Percentiles rank a stretch among this genome's conserved stretches.
These are phyloP conservation scores for Cheilosia soror DNA, from an alignment of 2,888 invertebrate genomes.

Conservation along the genomic window DNA sequence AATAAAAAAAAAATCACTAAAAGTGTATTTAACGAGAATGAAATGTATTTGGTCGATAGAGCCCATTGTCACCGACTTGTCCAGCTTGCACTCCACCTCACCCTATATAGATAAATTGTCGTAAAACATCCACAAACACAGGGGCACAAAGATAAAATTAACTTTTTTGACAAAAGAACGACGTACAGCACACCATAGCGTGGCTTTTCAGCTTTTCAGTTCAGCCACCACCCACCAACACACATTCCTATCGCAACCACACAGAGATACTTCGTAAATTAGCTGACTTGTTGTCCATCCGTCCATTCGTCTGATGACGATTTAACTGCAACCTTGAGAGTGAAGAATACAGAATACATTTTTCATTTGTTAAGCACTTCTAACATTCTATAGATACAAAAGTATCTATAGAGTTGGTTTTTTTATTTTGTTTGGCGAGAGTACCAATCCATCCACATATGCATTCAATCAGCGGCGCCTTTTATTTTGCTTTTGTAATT, in stretches of 20 bases:
- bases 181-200: constrained; percentile 36
- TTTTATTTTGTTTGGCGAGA: constrained; percentile 23
- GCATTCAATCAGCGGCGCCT: constrained; percentile 74
- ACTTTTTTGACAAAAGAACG: constrained; percentile 74
- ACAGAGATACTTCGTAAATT: constrained; percentile 66
- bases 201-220: constrained; percentile 50
- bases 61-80: constrained; percentile 62
- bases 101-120: constrained; percentile 6
- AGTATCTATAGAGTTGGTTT: constrained; percentile 34
- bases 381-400: constrained; percentile 61
- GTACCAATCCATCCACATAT: constrained; percentile 58
- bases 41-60: constrained; percentile 61
- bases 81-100: constrained; percentile 51
- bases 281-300: constrained; percentile 69
- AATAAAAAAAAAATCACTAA: constrained; percentile 8
- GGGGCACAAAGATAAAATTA: constrained; percentile 67
- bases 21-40: constrained; percentile 55
- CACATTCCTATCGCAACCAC: constrained; percentile 18
- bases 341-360: constrained; percentile 61
- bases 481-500: constrained; percentile 65
- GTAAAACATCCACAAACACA: constrained; percentile 14
- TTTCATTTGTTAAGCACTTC: constrained; percentile 68
- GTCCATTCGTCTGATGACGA: constrained; percentile 61
- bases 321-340: constrained; percentile 73
- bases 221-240: constrained; percentile 40